Percentiles rank a stretch among this genome's conserved stretches.
phyloP scores from a whole-genome alignment of 1,140 invertebrate genomes.

The Helicorthomorpha holstii region DNA sequence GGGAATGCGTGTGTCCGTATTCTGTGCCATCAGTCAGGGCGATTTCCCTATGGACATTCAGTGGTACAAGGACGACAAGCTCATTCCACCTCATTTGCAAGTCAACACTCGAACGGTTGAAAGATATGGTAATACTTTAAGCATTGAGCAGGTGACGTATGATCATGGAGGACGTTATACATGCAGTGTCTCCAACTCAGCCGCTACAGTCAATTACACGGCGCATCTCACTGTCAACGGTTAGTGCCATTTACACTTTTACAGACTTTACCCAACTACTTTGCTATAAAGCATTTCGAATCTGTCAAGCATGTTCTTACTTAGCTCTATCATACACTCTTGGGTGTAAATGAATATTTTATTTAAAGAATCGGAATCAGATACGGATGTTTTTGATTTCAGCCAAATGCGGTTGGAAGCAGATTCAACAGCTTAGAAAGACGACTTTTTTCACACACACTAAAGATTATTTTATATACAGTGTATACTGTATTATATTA shows the following conservation, averaged over 20 bases:
- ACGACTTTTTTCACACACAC: too few species aligned
- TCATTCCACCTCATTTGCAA: conserved; percentile 11
- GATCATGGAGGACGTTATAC: conserved; percentile 27
- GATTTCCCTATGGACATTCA: conserved; percentile 46
- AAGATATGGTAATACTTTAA: conserved; percentile 41
- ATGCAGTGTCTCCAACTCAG: conserved; percentile 27
- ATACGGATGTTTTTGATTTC: too few species aligned
- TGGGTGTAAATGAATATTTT: too few species aligned
- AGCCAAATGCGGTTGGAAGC: too few species aligned
- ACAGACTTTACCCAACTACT: too few species aligned
- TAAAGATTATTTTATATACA: too few species aligned
- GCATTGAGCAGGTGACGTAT: conserved; percentile 30
- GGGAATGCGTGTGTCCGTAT: conserved; percentile 5
- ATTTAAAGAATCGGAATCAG: too few species aligned
- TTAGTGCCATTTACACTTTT: conserved; percentile 25
- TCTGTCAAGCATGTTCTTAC: too few species aligned
- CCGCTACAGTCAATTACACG: conserved; percentile 47
- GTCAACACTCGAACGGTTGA: conserved; percentile 40
- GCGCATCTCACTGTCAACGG: conserved; percentile 66
- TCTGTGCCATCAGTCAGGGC: conserved; percentile 23
- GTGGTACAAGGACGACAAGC: conserved; percentile 45
- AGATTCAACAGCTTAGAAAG: too few species aligned
- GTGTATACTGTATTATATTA: too few species aligned
- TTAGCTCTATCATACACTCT: too few species aligned
- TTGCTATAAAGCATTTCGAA: too few species aligned